A percentile compares a stretch with the other conserved stretches of the same genome.
Evolutionary conservation across 2,888 invertebrate species (phyloP).

Genomic region (Deladenus siricidicola): DNA sequence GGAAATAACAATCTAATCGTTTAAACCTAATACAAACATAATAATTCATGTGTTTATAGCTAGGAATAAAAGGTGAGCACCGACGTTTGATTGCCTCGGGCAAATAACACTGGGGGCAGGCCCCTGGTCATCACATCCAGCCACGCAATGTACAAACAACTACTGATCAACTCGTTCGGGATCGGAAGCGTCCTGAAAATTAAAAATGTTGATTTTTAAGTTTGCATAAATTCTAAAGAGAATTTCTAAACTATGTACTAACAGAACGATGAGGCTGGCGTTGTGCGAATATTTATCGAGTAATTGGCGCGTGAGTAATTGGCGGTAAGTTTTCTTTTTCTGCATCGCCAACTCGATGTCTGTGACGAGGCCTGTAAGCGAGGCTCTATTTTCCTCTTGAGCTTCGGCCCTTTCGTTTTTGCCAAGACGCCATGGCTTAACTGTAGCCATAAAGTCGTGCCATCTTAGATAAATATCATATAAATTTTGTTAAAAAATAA

Average conservation of each 20-base stretch:
- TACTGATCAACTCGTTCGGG: constrained; percentile 80
- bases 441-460: constrained; percentile 40
- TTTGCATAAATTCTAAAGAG: not conserved
- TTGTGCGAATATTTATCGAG: constrained; percentile 70
- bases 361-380: constrained; percentile 21
- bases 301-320: constrained; percentile 76
- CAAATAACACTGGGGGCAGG: constrained; percentile 73
- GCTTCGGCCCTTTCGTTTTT: not conserved
- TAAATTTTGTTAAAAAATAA: not conserved
- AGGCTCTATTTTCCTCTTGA: constrained; percentile 7
- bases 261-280: constrained; percentile 80
- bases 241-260: constrained; percentile 54
- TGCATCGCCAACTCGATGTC: constrained; percentile 25
- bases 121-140: constrained; percentile 76
- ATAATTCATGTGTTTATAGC: no score
- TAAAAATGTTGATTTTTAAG: not conserved
- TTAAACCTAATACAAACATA: no score
- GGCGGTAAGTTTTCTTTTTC: constrained; percentile 63
- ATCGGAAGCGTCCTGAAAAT: constrained; percentile 73
- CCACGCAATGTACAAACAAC: constrained; percentile 92
- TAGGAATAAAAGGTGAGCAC: constrained; percentile 59
- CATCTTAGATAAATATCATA: constrained; percentile 5
- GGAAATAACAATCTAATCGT: no score
- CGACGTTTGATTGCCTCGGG: constrained; percentile 58
- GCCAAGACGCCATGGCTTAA: constrained; percentile 38